Evolutionary conservation across 2,888 invertebrate genomes (phyloP).

Genomic region (Drosophila villosipedis): DNA sequence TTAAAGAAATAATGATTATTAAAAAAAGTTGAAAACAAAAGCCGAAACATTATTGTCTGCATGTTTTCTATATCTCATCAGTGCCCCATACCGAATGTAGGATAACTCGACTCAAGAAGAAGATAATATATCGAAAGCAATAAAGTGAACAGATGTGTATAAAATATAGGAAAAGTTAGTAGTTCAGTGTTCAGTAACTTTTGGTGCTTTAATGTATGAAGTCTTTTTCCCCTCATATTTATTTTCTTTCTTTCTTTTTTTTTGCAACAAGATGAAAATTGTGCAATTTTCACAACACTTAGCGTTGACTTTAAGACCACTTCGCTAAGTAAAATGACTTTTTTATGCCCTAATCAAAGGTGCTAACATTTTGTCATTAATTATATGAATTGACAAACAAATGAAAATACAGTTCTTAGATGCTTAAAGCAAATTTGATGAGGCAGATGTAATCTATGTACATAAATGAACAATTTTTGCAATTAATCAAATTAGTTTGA

Average conservation of each 20-base stretch:
- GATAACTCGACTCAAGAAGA: not conserved
- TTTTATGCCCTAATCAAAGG: not conserved
- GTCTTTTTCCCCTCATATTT: not conserved
- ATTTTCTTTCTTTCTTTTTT: not conserved
- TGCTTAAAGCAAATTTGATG: not conserved
- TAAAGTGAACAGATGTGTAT: not conserved
- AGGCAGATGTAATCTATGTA: not conserved
- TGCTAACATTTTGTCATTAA: not conserved
- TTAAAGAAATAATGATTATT: not conserved
- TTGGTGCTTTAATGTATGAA: not conserved
- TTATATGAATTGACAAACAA: not conserved
- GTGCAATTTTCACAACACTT: slow-evolving; percentile 13
- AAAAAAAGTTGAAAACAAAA: too few relatives aligned
- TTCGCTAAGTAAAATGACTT: slow-evolving; percentile 19
- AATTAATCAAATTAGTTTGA: not conserved
- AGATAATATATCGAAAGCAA: not conserved
- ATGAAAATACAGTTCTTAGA: not conserved
- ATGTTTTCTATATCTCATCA: not conserved
- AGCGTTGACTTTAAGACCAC: slow-evolving; percentile 17
- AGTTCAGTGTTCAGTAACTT: not conserved
- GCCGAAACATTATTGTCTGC: not conserved
- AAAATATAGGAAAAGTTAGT: not conserved
- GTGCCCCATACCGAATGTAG: too few relatives aligned
- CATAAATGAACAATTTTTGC: not conserved
- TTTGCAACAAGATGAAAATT: slow-evolving; percentile 5